These are phyloP conservation scores for Agapornis canus DNA, from an alignment of 2,797 vertebrate genomes.

Conservation along the genomic window DNA sequence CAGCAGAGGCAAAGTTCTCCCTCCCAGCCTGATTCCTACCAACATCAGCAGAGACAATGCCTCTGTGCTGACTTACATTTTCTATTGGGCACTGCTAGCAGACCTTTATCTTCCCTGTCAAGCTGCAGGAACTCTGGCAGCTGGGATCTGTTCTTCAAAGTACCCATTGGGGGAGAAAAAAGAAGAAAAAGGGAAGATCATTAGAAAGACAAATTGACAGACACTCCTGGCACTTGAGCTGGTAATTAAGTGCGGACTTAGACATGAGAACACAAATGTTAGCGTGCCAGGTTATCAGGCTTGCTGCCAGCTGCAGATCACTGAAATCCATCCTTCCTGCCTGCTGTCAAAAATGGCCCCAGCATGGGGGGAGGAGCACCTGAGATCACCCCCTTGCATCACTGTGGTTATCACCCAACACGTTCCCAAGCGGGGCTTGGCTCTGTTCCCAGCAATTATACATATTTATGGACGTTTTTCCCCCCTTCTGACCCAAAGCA, in stretches of 20 bases:
- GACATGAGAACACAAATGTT: neutral
- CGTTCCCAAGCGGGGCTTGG: fast-evolving
- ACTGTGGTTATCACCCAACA: neutral
- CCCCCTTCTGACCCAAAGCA: neutral
- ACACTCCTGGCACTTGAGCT: neutral
- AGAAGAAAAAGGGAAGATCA: neutral
- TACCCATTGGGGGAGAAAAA: neutral
- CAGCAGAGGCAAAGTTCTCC: neutral
- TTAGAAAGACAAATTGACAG: neutral
- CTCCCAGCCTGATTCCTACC: neutral
- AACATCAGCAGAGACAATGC: neutral
- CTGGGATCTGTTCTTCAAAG: neutral
- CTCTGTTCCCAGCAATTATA: neutral
- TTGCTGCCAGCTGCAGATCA: neutral
- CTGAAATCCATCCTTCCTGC: neutral
- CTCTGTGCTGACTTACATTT: neutral
- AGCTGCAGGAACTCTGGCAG: neutral
- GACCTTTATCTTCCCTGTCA: neutral
- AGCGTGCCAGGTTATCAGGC: neutral
- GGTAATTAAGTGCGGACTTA: neutral
- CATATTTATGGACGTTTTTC: neutral
- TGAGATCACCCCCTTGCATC: neutral
- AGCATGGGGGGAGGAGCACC: too few relatives aligned
- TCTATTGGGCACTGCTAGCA: neutral
- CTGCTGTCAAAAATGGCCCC: neutral